Base-by-base conservation (phyloP, 1,140 invertebrate genomes). In the Drosophila triauraria region DNA sequence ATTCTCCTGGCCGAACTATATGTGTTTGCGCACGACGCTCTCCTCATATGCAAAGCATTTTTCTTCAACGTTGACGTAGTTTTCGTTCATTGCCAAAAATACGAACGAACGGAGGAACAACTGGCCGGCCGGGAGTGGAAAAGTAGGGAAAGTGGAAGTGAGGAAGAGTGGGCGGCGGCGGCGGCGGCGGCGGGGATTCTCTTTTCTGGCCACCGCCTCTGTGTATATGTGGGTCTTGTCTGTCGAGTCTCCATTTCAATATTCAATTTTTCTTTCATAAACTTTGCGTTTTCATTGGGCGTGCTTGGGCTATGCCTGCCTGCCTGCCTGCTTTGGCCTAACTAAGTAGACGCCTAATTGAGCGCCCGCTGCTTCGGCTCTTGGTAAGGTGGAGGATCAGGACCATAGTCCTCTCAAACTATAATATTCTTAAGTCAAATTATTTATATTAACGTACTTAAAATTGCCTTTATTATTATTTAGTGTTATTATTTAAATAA, bases 21-120 rank as follows among this genome's bases (percentile, higher is more conserved):
- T 69, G 8, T 48, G 67, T 25, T 88, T 88, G 84, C 85, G 85
- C 85, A 90, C 85, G 85, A 90, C 85, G 85, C 85, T 90, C 85
- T 90, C 48, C 80, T 90, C 85, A 84, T 72, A 88, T 63, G 47
- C 57, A 79, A 64, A 85, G 67, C 67, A 61, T 70, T 84, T 72
- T 74, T 51, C 68, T 74, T 84, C 61, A 59, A 84, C 59, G 80
- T 90, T 88, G 84, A 88, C 84, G 84, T 88, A 88, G 85, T 85
- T 88, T 90, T 88, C 61, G 86, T 90, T 90, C 85, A 90, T 90
- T 90, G 85, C 85, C 85, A 90, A 90, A 90, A 90, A 90, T 90
- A 90, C 81, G 48, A 75, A 70, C 35, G 43, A 56, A 17, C 38
- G 10, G 35, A 35, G 17, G 44, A 48, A 38, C 17, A 30, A 38